Percentiles rank a stretch among this genome's conserved stretches.
Evolutionary conservation across 2,888 invertebrate genomes (phyloP).

Genomic region (Sclerodermus sp.): DNA sequence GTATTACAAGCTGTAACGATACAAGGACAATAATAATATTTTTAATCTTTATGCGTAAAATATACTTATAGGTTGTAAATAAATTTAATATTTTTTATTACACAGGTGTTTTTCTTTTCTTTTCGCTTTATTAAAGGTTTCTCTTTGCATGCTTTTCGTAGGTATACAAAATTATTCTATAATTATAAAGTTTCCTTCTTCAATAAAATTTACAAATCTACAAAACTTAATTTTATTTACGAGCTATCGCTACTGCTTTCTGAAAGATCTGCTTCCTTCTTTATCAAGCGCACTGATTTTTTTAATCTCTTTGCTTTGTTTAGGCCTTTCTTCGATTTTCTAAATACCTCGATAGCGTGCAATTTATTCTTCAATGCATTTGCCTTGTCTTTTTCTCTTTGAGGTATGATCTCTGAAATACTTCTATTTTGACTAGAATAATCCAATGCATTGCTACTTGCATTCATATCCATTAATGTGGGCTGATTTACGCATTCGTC

Average conservation of each 20-base stretch:
- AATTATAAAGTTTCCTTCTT: too few relatives aligned
- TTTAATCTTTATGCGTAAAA: too few relatives aligned
- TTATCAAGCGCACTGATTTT: constrained; percentile 58
- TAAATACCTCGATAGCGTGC: constrained; percentile 74
- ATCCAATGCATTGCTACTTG: too few relatives aligned
- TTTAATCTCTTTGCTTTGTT: constrained; percentile 60
- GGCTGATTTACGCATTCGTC: too few relatives aligned
- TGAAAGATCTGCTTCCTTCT: constrained; percentile 68
- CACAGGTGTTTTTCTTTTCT: not conserved
- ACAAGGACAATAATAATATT: too few relatives aligned
- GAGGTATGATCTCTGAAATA: constrained; percentile 64
- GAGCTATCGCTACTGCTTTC: constrained; percentile 66
- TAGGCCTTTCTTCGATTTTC: constrained; percentile 68
- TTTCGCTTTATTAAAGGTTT: not conserved
- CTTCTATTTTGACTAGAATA: constrained; percentile 4
- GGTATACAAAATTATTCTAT: too few relatives aligned
- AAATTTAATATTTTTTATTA: too few relatives aligned
- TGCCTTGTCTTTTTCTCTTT: constrained; percentile 69
- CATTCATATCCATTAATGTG: too few relatives aligned
- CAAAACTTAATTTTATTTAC: constrained; percentile 37
- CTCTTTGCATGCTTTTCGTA: too few relatives aligned
- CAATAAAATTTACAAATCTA: not conserved
- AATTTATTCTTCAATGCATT: constrained; percentile 69
- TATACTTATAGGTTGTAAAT: too few relatives aligned
- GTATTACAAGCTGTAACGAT: too few relatives aligned